Percentiles rank a stretch among this genome's conserved stretches.
Conservation (phyloP, 2,113 vertebrate genomes). For the Rhinogobius similis region DNA sequence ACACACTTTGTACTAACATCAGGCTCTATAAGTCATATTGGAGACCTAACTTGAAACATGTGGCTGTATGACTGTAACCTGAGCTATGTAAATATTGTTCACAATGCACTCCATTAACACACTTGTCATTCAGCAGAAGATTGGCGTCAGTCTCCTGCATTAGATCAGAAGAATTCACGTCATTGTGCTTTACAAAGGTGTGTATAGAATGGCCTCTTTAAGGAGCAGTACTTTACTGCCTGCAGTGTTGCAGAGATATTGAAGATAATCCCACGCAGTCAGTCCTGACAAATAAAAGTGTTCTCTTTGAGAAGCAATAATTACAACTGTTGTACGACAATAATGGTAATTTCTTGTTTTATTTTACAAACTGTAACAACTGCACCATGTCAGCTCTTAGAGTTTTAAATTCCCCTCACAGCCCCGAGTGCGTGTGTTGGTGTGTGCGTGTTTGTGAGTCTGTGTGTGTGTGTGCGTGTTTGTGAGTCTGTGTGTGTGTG, state of each 20-base stretch:
- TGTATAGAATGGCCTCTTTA: not conserved
- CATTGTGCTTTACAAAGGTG: not conserved
- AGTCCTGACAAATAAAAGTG: not conserved
- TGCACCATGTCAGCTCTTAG: not conserved
- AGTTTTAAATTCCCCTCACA: conserved; percentile 1
- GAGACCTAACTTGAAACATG: too few species aligned
- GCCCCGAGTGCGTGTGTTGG: too few species aligned
- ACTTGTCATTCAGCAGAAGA: not conserved
- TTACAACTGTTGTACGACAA: not conserved
- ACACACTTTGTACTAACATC: too few species aligned
- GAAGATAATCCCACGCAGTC: not conserved
- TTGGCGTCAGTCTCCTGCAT: too few species aligned
- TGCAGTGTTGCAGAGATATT: not conserved
- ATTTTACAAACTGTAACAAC: not conserved
- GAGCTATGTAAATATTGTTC: too few species aligned
- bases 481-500: too few species aligned
- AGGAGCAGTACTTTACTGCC: too few species aligned
- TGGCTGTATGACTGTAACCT: too few species aligned
- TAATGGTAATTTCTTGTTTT: not conserved
- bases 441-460: too few species aligned
- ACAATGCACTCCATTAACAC: too few species aligned
- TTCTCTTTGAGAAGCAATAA: not conserved
- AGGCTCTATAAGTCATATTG: too few species aligned
- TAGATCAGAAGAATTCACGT: not conserved
- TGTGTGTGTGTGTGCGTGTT: too few species aligned